Conservation (phyloP, 2,888 invertebrate genomes). For the Agrypnus murinus region DNA sequence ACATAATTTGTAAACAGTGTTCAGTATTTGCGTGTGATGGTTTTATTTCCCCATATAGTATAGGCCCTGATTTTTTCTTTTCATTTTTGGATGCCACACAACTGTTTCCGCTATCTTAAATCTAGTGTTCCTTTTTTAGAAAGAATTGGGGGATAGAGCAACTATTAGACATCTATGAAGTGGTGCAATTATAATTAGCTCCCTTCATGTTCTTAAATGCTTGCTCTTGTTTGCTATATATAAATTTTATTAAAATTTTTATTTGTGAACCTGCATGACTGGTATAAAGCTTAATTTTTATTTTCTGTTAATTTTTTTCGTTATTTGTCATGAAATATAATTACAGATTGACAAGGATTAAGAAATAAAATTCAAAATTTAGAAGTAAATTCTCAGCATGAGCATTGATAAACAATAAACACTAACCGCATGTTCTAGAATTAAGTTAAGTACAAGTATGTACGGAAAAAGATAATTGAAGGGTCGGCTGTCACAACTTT, state of each 20-base stretch:
- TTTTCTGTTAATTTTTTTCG: slow-evolving; percentile 7
- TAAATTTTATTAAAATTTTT: too few species aligned
- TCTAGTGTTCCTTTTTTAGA: slow-evolving; percentile 46
- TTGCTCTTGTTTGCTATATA: slow-evolving; percentile 28
- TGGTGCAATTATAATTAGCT: slow-evolving; percentile 11
- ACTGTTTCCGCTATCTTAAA: slow-evolving; percentile 31
- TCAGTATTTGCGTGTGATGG: slow-evolving; percentile 55
- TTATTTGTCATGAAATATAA: background rate
- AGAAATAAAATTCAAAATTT: slow-evolving; percentile 11
- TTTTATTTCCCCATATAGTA: slow-evolving; percentile 46
- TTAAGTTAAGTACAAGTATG: too few species aligned
- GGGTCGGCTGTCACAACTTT: too few species aligned
- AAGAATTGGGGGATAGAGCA: slow-evolving; percentile 57
- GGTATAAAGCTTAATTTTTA: slow-evolving; percentile 32
- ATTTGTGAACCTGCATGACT: slow-evolving; percentile 39
- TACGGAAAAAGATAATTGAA: too few species aligned
- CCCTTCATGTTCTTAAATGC: slow-evolving; percentile 20
- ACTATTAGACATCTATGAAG: slow-evolving; percentile 35
- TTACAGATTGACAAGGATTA: background rate
- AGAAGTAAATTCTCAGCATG: slow-evolving; percentile 29
- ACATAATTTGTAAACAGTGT: slow-evolving; percentile 43
- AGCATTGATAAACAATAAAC: slow-evolving; percentile 12
- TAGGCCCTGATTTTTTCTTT: slow-evolving; percentile 30
- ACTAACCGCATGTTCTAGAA: slow-evolving; percentile 7
- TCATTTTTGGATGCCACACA: slow-evolving; percentile 33